These are phyloP conservation scores for Oplegnathus fasciatus DNA, from an alignment of 2,113 vertebrate genomes.

Conservation along the genomic window DNA sequence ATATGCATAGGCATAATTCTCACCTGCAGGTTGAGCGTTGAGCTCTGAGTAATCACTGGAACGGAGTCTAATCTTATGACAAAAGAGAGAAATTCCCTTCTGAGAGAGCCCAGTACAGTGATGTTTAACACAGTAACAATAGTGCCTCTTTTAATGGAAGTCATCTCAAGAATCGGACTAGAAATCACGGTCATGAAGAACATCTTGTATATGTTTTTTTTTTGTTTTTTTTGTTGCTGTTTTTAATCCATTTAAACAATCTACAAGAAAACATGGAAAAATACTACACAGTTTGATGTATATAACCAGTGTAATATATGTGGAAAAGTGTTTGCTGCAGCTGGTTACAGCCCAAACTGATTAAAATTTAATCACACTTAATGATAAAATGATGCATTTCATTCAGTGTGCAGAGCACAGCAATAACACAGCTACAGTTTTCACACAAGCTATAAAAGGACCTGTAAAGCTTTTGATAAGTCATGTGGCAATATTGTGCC, in stretches of 20 bases:
- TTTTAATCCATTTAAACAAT: neutral
- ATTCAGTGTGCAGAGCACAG: neutral
- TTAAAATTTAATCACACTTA: neutral
- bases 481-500: neutral
- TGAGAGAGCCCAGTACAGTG: neutral
- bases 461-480: neutral
- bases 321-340: neutral
- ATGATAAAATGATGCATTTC: neutral
- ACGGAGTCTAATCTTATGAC: constrained; percentile 31
- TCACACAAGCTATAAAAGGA: neutral
- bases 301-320: neutral
- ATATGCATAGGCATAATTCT: constrained; percentile 60
- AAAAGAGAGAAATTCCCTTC: constrained; percentile 35
- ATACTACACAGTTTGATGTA: neutral
- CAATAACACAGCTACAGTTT: neutral
- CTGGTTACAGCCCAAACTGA: neutral
- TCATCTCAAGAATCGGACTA: neutral
- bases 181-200: constrained; percentile 2
- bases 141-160: neutral
- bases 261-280: neutral
- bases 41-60: constrained; percentile 62
- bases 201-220: neutral
- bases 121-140: neutral
- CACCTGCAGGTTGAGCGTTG: constrained; percentile 62
- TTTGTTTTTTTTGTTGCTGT: neutral